Evolutionary conservation across 2,113 vertebrate species (phyloP), one percentile per base, ranked within the genome.

Genomic region (Alectura lathami): DNA sequence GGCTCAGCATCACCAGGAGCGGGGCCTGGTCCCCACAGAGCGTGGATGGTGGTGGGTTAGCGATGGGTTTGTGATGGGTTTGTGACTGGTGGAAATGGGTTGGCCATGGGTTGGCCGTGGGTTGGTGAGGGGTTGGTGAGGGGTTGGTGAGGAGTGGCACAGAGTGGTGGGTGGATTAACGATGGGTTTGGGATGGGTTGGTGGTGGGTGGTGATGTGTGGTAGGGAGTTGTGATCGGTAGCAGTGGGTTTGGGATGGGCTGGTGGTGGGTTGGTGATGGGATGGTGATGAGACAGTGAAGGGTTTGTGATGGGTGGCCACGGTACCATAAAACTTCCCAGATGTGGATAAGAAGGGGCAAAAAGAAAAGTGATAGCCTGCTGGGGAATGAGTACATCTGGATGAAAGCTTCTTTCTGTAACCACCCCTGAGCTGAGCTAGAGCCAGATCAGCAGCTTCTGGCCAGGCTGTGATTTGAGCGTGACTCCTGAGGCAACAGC

Each of bases 11-110:
- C 10, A 22, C 27, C 1, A 2, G 56, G 56, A 68, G 9, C 24
- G 9, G 56, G 17, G 9, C 32, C 56, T 70, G 81, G 7, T 75
- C 26, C 56, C 62, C 26, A 32, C 22, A 2, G 32, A 50, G 62
- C 12, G 0, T 15, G 50, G 54, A 22, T 32, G 79, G 27, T 20
- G 14, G 3, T 17, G 63, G 8, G 0, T 38, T 7, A 48, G 18
- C 13, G 18, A 6, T 12, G 62, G 53, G 32, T 18, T 45, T 13
- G 54, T 21, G 76, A 3, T 18, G 56, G 16, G 45, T 27, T 45
- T 45, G 17, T 50, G n/a, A 8, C 43, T 63, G 30, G 12, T 66
- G 17, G 62, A 30, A 63, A 45, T 20, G 38, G 47, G 23, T 2
- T 10, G 40, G 32, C 11, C 29, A 20, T 14, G 22, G 3, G 0